These are phyloP conservation scores for Lathamus discolor DNA, from an alignment of 2,113 vertebrate species.

Conservation along the genomic window DNA sequence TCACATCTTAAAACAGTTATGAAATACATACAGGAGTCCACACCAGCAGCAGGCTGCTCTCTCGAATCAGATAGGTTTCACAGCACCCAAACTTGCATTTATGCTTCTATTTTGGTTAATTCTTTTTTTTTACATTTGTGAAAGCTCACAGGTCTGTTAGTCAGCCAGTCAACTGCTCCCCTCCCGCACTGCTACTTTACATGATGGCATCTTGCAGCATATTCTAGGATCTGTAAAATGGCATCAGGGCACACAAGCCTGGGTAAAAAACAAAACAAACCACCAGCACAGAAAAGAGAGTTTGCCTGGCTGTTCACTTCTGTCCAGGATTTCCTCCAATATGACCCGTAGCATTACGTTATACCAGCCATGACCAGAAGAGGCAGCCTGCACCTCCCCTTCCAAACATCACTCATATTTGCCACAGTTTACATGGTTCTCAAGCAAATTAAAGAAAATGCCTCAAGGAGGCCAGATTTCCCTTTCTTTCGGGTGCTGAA, in stretches of 20 bases:
- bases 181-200: neutral
- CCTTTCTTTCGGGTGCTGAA: neutral
- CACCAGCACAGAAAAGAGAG: neutral
- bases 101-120: neutral
- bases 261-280: neutral
- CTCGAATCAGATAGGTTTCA: neutral
- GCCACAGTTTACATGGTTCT: neutral
- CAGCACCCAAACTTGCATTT: neutral
- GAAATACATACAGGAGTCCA: neutral
- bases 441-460: neutral
- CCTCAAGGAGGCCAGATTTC: neutral
- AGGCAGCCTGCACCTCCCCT: neutral
- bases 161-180: neutral
- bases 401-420: neutral
- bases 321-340: neutral
- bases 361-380: neutral
- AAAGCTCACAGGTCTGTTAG: accelerated
- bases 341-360: neutral
- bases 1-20: neutral
- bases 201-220: neutral
- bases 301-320: neutral
- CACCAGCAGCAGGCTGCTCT: neutral
- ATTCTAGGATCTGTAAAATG: neutral
- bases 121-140: neutral
- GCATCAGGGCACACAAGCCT: neutral